phyloP scores from a whole-genome alignment of 92 coral and sea anemone species.

The Umimayanthus kanabou region DNA sequence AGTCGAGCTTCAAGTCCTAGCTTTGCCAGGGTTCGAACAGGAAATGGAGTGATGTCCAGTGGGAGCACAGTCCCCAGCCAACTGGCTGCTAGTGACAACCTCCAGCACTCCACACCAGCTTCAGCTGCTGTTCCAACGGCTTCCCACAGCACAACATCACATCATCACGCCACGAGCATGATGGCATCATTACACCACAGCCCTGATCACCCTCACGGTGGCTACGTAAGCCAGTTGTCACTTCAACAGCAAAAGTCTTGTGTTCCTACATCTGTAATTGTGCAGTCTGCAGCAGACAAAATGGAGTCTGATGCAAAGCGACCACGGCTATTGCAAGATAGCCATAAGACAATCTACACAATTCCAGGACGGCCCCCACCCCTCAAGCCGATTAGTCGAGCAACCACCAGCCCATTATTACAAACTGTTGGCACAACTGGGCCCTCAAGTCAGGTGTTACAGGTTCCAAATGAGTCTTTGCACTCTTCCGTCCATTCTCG shows the following conservation, averaged over 20 bases:
- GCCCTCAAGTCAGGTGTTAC: conserved; percentile 6
- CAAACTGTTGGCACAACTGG: conserved; percentile 36
- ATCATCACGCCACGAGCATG: conserved; percentile 36
- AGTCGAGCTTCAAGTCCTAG: conserved; percentile 98
- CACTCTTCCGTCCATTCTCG: conserved; percentile 20
- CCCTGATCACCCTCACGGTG: conserved; percentile 45
- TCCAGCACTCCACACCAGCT: conserved; percentile 13
- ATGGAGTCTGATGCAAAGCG: conserved; percentile 75
- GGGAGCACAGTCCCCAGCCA: conserved; percentile 44
- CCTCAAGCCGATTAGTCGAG: conserved; percentile 66
- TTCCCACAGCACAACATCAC: conserved; percentile 37
- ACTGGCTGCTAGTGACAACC: conserved; percentile 32
- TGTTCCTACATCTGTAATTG: conserved; percentile 97
- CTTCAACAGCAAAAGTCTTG: conserved; percentile 75
- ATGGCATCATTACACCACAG: conserved; percentile 58
- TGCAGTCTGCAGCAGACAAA: conserved; percentile 74
- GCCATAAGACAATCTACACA: conserved; percentile 66
- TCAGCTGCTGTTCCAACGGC: conserved; percentile 32
- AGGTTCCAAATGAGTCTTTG: conserved; percentile 12
- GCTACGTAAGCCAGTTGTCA: conserved; percentile 35
- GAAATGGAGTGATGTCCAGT: conserved; percentile 65
- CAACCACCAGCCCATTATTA: conserved; percentile 38
- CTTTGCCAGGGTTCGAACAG: conserved; percentile 73
- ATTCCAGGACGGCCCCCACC: conserved; percentile 83
- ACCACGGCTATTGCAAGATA: conserved; percentile 67